Base-by-base conservation (phyloP, 1,140 invertebrate species). In the Sycophaga agraensis region DNA sequence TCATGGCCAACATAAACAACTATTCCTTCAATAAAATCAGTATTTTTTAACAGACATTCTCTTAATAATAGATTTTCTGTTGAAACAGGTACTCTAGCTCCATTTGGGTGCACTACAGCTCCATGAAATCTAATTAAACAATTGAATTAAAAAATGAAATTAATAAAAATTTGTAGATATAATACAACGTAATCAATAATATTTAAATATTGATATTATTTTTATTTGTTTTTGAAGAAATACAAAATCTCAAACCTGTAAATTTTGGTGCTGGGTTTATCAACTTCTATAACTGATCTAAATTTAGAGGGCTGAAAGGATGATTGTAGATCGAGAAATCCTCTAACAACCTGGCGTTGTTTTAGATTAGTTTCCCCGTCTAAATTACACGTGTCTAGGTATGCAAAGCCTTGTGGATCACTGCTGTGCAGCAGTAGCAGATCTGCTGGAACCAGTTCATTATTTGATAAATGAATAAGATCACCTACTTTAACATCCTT, bases 281-380 rank as follows among this genome's bases (percentile, higher is more conserved):
- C 94, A 64, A 96, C 93, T 82, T 96, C 93, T 31, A 98, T 86
- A 24, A 85, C 83, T 67, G 91, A 92, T 35, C 86, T 84, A 76
- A 97, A 97, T 73, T 91, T 88, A 56, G 86, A 85, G 16, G 93
- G 91, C 65, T 87, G 85, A 74, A 95, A 95, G 54, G 84, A 82
- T 68, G 84, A 78, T 81, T 88, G 87, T 75, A 89, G 76, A 66
- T 85, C 80, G 73, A 84, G 71, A 70, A 83, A 85, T 19, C 89
- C 90, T 50, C 85, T 80, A 12, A 90, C 87, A 1, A 94, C 90
- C 79, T 97, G 90, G 71, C 96, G 85, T 70, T 97, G 93, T 81
- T 99, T 99, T 43, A 99, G 82, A 84, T 99, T 99, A n/a, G 95
- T 98, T 82, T 99, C 98, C 11, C 98, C 98, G 75, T 99, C 98